Percentiles rank a stretch among this genome's conserved stretches.
Evolutionary conservation across 2,888 invertebrate species (phyloP).

Genomic region (Tenthredo mesomela): DNA sequence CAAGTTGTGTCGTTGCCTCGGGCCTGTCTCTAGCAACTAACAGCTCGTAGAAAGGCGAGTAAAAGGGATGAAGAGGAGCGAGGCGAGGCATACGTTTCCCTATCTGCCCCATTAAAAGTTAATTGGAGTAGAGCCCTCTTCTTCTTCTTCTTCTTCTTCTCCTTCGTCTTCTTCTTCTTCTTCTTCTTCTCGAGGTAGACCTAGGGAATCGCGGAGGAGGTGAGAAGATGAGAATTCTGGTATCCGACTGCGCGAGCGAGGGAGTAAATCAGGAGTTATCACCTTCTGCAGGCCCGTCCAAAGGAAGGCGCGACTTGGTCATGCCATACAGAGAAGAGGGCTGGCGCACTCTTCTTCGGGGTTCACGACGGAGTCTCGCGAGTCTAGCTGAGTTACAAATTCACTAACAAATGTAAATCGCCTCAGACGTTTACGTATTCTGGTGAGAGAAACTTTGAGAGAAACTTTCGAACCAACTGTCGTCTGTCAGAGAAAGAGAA

Average conservation of each 20-base stretch:
- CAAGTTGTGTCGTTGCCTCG: constrained; percentile 70
- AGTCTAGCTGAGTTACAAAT: constrained; percentile 64
- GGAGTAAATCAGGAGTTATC: constrained; percentile 73
- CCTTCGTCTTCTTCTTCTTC: too few relatives aligned
- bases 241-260: constrained; percentile 41
- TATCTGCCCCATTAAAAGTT: constrained; percentile 73
- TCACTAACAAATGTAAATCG: constrained; percentile 73
- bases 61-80: constrained; percentile 38
- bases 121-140: constrained; percentile 71
- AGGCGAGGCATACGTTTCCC: constrained; percentile 71
- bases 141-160: constrained; percentile 53
- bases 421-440: constrained; percentile 57
- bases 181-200: neutral
- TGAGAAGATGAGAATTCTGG: constrained; percentile 64
- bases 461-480: constrained; percentile 49
- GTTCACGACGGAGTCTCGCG: neutral
- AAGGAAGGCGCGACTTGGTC: constrained; percentile 5
- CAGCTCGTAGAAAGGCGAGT: constrained; percentile 26
- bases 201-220: constrained; percentile 53
- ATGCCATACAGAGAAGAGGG: neutral
- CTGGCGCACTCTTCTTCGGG: constrained; percentile 30
- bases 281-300: constrained; percentile 53
- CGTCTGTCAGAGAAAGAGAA: constrained; percentile 46
- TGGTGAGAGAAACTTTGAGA: constrained; percentile 9
- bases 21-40: constrained; percentile 18